Evolutionary conservation across 2,797 vertebrate genomes (phyloP).

Genomic region (Melanogrammus aeglefinus): DNA sequence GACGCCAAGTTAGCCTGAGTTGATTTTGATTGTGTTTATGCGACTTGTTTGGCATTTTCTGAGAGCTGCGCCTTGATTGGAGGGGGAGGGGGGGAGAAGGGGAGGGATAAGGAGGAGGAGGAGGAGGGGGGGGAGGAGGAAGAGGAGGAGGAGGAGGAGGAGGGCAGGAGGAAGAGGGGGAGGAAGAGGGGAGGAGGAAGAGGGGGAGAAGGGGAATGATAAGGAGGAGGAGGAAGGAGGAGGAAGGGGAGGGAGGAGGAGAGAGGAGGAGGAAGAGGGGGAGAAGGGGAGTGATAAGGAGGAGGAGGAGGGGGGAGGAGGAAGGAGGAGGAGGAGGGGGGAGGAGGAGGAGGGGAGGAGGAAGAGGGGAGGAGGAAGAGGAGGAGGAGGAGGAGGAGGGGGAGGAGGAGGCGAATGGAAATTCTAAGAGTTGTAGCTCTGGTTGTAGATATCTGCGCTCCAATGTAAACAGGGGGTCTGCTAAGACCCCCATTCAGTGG

Average conservation of each 20-base stretch:
- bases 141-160: not conserved
- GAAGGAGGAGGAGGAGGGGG: not conserved
- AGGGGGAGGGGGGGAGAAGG: not conserved
- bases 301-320: conserved; percentile 4
- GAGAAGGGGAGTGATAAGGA: too few relatives aligned
- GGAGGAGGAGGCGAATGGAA: not conserved
- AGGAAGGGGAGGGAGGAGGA: too few relatives aligned
- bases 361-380: too few relatives aligned
- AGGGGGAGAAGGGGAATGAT: too few relatives aligned
- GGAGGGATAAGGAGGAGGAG: conserved; percentile 2
- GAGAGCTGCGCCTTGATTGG: conserved; percentile 10
- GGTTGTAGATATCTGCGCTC: conserved; percentile 13
- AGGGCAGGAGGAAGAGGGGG: not conserved
- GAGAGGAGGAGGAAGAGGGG: not conserved
- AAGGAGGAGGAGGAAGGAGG: too few relatives aligned
- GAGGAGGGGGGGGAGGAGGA: too few relatives aligned
- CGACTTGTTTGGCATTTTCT: conserved; percentile 12
- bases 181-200: too few relatives aligned
- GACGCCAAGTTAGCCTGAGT: conserved; percentile 15
- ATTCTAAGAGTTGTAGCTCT: conserved; percentile 6
- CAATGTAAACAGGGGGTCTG: conserved; percentile 45
- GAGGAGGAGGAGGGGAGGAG: not conserved
- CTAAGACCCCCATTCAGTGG: conserved; percentile 47
- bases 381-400: not conserved
- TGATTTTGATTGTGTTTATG: conserved; percentile 16